These are phyloP conservation scores for Leptodactylus fuscus DNA, from an alignment of 2,113 vertebrate genomes.

Conservation along the genomic window DNA sequence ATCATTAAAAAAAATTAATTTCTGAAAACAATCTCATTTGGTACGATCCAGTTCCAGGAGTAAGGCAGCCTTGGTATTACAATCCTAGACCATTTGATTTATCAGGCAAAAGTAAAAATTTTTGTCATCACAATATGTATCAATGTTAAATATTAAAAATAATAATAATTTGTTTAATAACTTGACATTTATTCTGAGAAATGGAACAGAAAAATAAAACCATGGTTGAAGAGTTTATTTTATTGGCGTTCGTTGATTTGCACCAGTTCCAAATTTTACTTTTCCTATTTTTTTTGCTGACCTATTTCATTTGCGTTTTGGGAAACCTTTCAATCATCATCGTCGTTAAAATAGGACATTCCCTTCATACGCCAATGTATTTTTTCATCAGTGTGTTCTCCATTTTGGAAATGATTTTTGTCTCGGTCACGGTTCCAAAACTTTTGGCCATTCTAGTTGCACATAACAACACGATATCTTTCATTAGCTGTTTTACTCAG, in stretches of 20 bases:
- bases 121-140: neutral
- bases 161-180: neutral
- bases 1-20: no score
- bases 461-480: slow-evolving; percentile 44
- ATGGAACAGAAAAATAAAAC: neutral
- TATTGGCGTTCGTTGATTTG: neutral
- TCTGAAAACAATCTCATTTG: no score
- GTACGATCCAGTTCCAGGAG: no score
- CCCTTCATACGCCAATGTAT: neutral
- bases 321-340: neutral
- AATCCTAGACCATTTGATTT: no score
- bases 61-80: no score
- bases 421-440: slow-evolving; percentile 44
- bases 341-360: neutral
- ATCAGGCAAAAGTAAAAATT: no score
- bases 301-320: neutral
- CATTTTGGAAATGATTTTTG: neutral
- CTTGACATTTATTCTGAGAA: neutral
- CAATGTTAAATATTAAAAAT: neutral
- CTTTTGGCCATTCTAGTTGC: slow-evolving; percentile 37
- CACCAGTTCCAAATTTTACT: neutral
- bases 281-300: neutral
- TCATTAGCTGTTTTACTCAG: slow-evolving; percentile 46
- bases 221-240: neutral
- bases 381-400: neutral